phyloP scores from a whole-genome alignment of 2,113 vertebrate species.

The Phrynosoma blainvillii region DNA sequence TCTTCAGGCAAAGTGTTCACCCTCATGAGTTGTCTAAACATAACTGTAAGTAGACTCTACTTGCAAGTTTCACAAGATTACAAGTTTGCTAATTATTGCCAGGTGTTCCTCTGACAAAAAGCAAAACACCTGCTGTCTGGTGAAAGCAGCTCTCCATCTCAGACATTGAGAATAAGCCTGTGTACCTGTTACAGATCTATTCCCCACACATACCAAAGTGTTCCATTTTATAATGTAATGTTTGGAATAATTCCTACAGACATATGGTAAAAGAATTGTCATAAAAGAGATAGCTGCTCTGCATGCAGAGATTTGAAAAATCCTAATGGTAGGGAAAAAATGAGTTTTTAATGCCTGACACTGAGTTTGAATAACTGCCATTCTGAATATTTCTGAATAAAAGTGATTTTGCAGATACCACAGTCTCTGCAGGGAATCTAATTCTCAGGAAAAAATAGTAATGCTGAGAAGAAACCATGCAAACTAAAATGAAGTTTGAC shows the following conservation, averaged over 20 bases:
- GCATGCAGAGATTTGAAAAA: constrained; percentile 54
- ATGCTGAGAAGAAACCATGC: constrained; percentile 47
- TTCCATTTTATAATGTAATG: constrained; percentile 38
- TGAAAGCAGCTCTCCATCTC: constrained; percentile 39
- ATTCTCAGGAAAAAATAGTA: constrained; percentile 42
- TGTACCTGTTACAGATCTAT: constrained; percentile 66
- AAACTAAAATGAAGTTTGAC: constrained; percentile 32
- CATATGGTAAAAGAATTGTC: constrained; percentile 67
- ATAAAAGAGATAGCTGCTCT: constrained; percentile 63
- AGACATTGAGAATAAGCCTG: constrained; percentile 34
- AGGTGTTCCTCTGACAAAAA: constrained; percentile 25
- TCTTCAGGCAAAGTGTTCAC: not conserved
- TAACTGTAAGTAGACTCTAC: not conserved
- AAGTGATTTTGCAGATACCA: constrained; percentile 44
- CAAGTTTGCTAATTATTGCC: not conserved
- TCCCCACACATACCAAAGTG: constrained; percentile 49
- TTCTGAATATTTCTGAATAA: constrained; percentile 44
- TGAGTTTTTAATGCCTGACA: constrained; percentile 47
- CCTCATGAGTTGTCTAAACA: not conserved
- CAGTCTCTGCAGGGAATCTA: constrained; percentile 27
- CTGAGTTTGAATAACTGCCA: constrained; percentile 33
- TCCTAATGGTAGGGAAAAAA: constrained; percentile 51
- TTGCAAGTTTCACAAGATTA: constrained; percentile 28
- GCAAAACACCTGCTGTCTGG: constrained; percentile 11
- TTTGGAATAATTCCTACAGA: constrained; percentile 48